These are phyloP conservation scores for Taenioides sp. DNA, from an alignment of 2,797 vertebrate species.

Conservation along the genomic window DNA sequence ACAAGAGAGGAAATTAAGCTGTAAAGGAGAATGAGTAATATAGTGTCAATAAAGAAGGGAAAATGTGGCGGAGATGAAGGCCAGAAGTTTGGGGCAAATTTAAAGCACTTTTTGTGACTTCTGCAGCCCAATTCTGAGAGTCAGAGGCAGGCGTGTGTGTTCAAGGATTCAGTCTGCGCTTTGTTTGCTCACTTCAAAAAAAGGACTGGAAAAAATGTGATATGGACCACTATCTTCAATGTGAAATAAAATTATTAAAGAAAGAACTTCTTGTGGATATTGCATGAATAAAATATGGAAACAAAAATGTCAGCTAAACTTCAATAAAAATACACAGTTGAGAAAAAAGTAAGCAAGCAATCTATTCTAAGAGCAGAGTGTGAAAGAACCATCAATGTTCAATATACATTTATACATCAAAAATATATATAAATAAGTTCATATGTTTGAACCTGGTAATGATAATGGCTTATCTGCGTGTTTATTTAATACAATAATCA, in stretches of 20 bases:
- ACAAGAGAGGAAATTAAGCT: conserved; percentile 82
- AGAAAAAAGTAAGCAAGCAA: not conserved
- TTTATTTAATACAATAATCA: not conserved
- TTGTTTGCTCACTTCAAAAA: conserved; percentile 66
- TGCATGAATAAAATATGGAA: conserved; percentile 50
- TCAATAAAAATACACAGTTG: not conserved
- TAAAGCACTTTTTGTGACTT: conserved; percentile 54
- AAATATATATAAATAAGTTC: no score
- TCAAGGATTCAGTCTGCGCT: conserved; percentile 63
- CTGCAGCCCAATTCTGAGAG: conserved; percentile 57
- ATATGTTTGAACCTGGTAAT: no score
- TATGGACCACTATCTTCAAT: conserved; percentile 42
- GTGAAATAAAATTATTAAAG: conserved; percentile 22
- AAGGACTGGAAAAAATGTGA: conserved; percentile 54
- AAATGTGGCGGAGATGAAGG: conserved; percentile 17
- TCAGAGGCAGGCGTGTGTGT: conserved; percentile 54
- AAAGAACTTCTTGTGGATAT: conserved; percentile 22
- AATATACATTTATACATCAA: no score
- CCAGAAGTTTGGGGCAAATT: conserved; percentile 53
- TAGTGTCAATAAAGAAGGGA: not conserved
- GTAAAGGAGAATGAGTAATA: conserved; percentile 53
- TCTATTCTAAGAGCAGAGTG: not conserved
- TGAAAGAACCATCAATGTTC: not conserved
- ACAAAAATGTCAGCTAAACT: not conserved
- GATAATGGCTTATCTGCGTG: not conserved